Conservation (phyloP, 1,140 invertebrate genomes). For the Teleopsis dalmanni region DNA sequence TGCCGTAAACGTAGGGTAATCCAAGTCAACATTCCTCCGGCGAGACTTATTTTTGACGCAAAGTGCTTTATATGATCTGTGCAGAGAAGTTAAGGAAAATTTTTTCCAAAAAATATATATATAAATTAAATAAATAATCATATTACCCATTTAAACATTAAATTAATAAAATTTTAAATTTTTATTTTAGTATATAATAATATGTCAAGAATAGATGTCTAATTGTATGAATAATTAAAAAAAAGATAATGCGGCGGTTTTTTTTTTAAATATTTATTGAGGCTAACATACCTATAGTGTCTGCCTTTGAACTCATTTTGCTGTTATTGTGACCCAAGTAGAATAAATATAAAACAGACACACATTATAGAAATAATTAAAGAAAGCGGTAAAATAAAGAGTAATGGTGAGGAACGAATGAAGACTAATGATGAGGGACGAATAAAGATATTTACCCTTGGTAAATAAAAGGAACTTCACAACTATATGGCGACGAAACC, state of each 20-base stretch:
- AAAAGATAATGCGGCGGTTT: neutral
- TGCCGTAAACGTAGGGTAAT: constrained; percentile 31
- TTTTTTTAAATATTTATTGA: neutral
- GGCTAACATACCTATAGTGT: no score
- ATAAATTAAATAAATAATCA: neutral
- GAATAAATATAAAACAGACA: no score
- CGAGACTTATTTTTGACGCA: constrained; percentile 45
- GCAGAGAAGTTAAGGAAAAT: constrained; percentile 33
- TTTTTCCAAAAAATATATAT: constrained; percentile 23
- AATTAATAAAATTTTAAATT: neutral
- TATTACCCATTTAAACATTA: neutral
- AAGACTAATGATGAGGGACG: no score
- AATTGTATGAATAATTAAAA: neutral
- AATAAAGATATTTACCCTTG: no score
- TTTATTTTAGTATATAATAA: neutral
- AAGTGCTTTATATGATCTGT: constrained; percentile 51
- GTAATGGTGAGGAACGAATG: no score
- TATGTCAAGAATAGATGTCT: neutral
- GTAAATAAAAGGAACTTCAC: no score
- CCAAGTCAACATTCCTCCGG: constrained; percentile 47
- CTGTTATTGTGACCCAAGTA: no score
- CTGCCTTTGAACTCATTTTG: no score
- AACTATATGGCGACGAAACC: no score
- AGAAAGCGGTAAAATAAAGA: no score
- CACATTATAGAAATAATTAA: no score